Evolutionary conservation across 1,140 invertebrate genomes (phyloP), one percentile per base, ranked within the genome.

Genomic region (Chironomus tepperi): DNA sequence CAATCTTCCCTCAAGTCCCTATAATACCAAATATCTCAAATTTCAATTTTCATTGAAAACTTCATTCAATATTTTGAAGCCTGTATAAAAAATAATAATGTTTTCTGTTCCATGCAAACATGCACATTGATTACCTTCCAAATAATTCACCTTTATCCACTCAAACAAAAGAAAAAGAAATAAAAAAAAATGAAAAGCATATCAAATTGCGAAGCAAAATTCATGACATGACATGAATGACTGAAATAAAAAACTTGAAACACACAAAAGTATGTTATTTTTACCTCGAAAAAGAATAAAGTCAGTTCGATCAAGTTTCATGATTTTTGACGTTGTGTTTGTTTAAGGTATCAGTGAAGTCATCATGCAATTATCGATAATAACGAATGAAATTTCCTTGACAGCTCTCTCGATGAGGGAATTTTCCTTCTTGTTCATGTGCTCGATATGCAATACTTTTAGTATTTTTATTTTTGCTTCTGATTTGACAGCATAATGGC

Each of bases 291-390:
- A 47, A 57, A 47, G 43, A 0, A n/a, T 15, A 57, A 12, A n/a
- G 47, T 12, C 12, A n/a, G 47, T 57, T 57, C 47, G 47, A 57
- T 57, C n/a, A 57, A 57, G 47, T 57, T 57, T 57, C 47, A 57
- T 57, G 47, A 57, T 57, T 57, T 57, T 57, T 57, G 47, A 57
- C 47, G 47, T 57, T 57, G 15, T 57, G 47, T 57, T 57, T 57
- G 47, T 57, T 57, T 57, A 57, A 57, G 47, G 47, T 57, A 57
- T 57, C 47, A 57, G 47, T 57, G 47, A 57, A 57, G 47, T 57
- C 47, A 57, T 57, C 47, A 57, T 57, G 47, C 47, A 57, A 57
- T 57, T 57, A 57, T 57, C 47, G 47, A 57, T 57, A 57, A 57
- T 57, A 15, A n/a, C 47, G 47, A 57, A 57, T 57, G 47, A 57